Conservation (phyloP, 2,797 vertebrate species). For the Cynopterus sphinx region DNA sequence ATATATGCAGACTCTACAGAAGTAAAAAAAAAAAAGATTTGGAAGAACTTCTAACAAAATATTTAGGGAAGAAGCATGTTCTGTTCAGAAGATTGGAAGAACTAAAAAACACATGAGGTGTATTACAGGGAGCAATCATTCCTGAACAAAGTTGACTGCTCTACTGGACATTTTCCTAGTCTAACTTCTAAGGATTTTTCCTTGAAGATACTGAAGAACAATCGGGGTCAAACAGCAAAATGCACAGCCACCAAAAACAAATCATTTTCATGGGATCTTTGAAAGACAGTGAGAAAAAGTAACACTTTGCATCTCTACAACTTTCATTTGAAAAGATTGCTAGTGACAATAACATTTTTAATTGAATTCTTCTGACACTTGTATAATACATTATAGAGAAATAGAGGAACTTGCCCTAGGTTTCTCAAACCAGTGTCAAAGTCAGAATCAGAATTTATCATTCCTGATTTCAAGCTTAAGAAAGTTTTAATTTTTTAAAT, state of each 20-base stretch:
- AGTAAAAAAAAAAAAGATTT: not conserved
- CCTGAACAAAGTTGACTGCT: constrained; percentile 32
- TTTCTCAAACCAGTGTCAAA: not conserved
- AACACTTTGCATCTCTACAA: not conserved
- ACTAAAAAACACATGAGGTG: constrained; percentile 52
- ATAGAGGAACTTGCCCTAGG: not conserved
- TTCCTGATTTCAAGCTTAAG: not conserved
- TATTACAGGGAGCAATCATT: not conserved
- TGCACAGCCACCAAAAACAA: constrained; percentile 27
- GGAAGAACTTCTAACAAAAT: constrained; percentile 16
- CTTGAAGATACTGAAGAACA: constrained; percentile 46
- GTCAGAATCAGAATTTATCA: constrained; percentile 12
- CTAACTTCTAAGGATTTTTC: constrained; percentile 58
- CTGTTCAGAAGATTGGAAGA: constrained; percentile 42
- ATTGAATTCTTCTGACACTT: constrained; percentile 4
- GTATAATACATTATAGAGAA: not conserved
- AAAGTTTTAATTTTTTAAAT: not conserved
- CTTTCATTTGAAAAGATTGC: not conserved
- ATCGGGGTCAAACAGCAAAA: constrained; percentile 52
- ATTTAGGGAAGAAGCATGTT: constrained; percentile 21
- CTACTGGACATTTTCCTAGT: constrained; percentile 37
- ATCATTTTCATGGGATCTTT: not conserved
- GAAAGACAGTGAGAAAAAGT: constrained; percentile 29
- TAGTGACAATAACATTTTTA: not conserved
- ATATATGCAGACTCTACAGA: not conserved